phyloP scores from a whole-genome alignment of 2,888 invertebrate genomes.

The Oligia fasciuncula region DNA sequence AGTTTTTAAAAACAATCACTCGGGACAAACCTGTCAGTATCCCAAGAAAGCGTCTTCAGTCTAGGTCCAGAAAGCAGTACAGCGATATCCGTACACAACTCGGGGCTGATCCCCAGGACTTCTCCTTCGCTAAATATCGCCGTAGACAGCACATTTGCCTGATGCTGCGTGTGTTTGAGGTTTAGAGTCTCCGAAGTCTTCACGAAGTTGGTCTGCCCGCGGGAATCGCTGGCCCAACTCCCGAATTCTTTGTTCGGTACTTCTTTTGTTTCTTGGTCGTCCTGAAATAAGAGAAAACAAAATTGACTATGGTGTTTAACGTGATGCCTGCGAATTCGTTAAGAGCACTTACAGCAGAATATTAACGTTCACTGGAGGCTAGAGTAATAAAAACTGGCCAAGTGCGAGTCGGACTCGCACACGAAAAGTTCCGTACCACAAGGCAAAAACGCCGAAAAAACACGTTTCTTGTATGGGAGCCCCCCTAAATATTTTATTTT shows the following conservation, averaged over 20 bases:
- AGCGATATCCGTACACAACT: constrained; percentile 92
- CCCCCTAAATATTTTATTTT: too few species aligned
- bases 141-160: constrained; percentile 90
- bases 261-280: constrained; percentile 72
- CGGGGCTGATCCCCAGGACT: constrained; percentile 91
- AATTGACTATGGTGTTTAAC: background rate
- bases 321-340: background rate
- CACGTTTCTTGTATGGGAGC: too few species aligned
- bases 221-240: constrained; percentile 87
- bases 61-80: constrained; percentile 93
- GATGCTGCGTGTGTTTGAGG: constrained; percentile 80
- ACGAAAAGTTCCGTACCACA: too few species aligned
- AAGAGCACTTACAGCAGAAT: background rate
- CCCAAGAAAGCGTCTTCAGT: constrained; percentile 93
- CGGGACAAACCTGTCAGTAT: constrained; percentile 84
- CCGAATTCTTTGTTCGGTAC: constrained; percentile 80
- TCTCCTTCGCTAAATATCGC: constrained; percentile 91
- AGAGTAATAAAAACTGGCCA: too few species aligned
- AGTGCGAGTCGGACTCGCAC: too few species aligned
- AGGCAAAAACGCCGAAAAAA: too few species aligned
- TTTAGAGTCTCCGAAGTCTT: constrained; percentile 87
- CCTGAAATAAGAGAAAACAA: constrained; percentile 66
- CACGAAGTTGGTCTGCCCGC: constrained; percentile 85
- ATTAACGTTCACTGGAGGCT: too few species aligned
- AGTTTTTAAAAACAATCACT: background rate